These are phyloP conservation scores for Drosophila quinaria DNA, from an alignment of 2,888 invertebrate genomes.

Conservation along the genomic window DNA sequence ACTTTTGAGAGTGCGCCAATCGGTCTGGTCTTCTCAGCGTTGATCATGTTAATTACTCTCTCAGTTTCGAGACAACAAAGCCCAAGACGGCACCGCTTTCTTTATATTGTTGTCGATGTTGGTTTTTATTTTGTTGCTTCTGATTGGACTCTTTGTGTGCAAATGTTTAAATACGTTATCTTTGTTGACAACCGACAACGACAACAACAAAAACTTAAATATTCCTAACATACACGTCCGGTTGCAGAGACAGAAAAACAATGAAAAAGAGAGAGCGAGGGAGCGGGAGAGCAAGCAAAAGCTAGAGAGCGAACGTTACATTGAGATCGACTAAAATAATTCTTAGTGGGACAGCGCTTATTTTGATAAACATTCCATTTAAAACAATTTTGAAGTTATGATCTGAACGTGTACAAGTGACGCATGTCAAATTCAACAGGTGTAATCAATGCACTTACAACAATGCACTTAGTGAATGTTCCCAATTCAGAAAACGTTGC, in stretches of 20 bases:
- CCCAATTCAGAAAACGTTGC: background rate
- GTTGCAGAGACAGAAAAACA: constrained; percentile 2
- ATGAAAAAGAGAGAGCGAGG: too few species aligned
- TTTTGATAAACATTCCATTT: constrained; percentile 10
- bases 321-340: background rate
- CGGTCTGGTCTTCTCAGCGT: constrained; percentile 28
- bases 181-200: constrained; percentile 36
- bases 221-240: constrained; percentile 35
- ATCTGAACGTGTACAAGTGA: constrained; percentile 10
- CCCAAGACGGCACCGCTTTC: constrained; percentile 21
- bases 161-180: constrained; percentile 48
- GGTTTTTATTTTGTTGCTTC: constrained; percentile 11
- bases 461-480: background rate
- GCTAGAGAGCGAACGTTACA: background rate
- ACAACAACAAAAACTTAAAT: constrained; percentile 33
- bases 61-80: constrained; percentile 29
- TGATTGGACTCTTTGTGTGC: constrained; percentile 27
- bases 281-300: constrained; percentile 1
- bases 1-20: constrained; percentile 23
- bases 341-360: background rate
- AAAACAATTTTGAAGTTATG: constrained; percentile 11
- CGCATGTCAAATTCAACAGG: constrained; percentile 15
- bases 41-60: constrained; percentile 37
- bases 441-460: constrained; percentile 5
- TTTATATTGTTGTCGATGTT: constrained; percentile 1